Conservation (phyloP, 2,113 vertebrate species). For the Micronycteris hirsuta region DNA sequence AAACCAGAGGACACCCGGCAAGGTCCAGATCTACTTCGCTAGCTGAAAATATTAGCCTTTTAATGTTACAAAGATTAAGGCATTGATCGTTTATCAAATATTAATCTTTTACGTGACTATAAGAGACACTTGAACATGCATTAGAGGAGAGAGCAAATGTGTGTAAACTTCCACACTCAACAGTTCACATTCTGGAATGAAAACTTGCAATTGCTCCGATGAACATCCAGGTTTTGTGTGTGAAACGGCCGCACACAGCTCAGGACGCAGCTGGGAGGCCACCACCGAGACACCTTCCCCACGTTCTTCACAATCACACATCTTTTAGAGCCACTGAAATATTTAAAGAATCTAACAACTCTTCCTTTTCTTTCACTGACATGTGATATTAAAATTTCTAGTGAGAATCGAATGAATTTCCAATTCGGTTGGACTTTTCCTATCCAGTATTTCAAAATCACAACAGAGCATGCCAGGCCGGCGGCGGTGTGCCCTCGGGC, state of each 20-base stretch:
- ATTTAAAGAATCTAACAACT: background rate
- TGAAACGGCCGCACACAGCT: accelerated
- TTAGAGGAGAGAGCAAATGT: background rate
- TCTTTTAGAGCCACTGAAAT: background rate
- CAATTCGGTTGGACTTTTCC: background rate
- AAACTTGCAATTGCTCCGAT: background rate
- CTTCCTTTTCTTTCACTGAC: background rate
- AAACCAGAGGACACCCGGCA: background rate
- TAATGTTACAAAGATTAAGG: background rate
- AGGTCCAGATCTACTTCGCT: background rate
- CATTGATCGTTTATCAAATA: background rate
- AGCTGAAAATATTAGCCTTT: background rate
- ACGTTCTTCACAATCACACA: background rate
- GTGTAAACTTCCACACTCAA: background rate
- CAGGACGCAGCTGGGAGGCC: background rate
- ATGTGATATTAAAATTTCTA: background rate
- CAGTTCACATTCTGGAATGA: background rate
- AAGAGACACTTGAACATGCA: background rate
- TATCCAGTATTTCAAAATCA: background rate
- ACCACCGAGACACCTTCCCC: background rate
- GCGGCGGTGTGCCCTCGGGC: accelerated
- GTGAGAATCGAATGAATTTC: background rate
- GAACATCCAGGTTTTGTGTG: background rate
- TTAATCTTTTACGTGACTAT: background rate
- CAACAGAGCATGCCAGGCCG: accelerated